Evolutionary conservation across 2,797 vertebrate species (phyloP).

Genomic region (Phyllotis vaccarum): DNA sequence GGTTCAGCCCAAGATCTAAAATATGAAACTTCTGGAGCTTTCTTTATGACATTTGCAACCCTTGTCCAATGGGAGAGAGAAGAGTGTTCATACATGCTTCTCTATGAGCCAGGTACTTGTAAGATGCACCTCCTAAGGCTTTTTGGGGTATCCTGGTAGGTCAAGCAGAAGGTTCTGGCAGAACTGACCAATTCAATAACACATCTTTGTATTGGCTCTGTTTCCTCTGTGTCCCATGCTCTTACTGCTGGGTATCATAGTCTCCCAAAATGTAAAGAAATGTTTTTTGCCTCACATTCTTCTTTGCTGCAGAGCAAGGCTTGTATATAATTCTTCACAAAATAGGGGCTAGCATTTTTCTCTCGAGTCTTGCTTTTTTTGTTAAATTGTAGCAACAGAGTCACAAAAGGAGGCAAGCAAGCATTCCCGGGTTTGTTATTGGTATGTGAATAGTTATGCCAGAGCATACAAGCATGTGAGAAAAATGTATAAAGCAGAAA

Average conservation of each 20-base stretch:
- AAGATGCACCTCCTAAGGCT: not conserved
- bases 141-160: not conserved
- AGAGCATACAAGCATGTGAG: not conserved
- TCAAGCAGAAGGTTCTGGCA: not conserved
- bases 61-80: not conserved
- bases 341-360: not conserved
- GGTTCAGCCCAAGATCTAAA: not conserved
- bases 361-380: not conserved
- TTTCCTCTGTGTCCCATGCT: not conserved
- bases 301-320: not conserved
- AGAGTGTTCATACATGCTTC: not conserved
- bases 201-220: not conserved
- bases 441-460: not conserved
- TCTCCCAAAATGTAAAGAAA: not conserved
- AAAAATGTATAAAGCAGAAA: not conserved
- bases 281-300: not conserved
- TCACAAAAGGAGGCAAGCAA: not conserved
- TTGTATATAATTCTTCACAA: constrained; percentile 30
- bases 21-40: not conserved
- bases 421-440: not conserved
- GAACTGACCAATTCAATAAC: not conserved
- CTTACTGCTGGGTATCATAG: not conserved
- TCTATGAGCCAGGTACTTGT: not conserved
- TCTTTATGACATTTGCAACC: not conserved
- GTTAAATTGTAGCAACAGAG: not conserved